These are phyloP conservation scores for Limosa lapponica DNA, from an alignment of 2,797 vertebrate species.

Conservation along the genomic window DNA sequence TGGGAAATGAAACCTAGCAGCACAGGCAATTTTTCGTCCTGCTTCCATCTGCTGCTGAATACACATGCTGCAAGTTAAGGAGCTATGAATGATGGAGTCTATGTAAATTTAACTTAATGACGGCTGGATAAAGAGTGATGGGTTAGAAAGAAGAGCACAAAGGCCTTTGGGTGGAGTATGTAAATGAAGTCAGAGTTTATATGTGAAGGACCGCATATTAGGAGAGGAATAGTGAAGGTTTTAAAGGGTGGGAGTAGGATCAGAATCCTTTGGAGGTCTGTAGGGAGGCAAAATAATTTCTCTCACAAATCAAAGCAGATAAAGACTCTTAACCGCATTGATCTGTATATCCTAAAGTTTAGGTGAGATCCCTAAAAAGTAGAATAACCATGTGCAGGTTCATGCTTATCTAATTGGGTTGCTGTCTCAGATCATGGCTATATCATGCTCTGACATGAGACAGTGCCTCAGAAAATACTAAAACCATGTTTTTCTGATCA, in stretches of 20 bases:
- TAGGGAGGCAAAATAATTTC: neutral
- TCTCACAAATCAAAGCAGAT: neutral
- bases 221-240: neutral
- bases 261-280: neutral
- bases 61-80: slow-evolving; percentile 32
- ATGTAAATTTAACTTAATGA: slow-evolving; percentile 23
- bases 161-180: neutral
- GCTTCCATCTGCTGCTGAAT: slow-evolving; percentile 37
- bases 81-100: slow-evolving; percentile 13
- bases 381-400: neutral
- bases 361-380: neutral
- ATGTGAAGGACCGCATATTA: neutral
- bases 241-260: neutral
- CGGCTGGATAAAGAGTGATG: neutral
- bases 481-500: neutral
- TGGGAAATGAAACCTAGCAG: slow-evolving; percentile 21
- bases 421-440: neutral
- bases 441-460: neutral
- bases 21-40: slow-evolving; percentile 34
- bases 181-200: neutral
- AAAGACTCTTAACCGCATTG: neutral
- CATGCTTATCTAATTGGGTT: neutral
- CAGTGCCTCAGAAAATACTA: neutral
- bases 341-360: neutral
- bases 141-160: neutral